Evolutionary conservation across 2,113 vertebrate genomes (phyloP), one percentile per base, ranked within the genome.

Genomic region (Scytalopus superciliaris): DNA sequence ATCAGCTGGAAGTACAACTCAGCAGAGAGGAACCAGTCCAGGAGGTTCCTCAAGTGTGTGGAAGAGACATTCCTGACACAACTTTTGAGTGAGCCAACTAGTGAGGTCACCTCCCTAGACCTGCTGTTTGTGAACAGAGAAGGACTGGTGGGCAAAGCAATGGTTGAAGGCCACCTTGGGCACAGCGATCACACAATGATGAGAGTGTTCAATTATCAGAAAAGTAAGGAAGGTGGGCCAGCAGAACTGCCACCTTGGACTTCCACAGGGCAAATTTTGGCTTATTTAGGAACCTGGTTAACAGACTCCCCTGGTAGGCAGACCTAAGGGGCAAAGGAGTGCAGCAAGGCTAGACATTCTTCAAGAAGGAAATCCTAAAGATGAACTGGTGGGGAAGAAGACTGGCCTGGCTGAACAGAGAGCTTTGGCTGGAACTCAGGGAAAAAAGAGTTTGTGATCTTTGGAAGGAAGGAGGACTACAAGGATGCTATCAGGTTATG

Each of bases 121-220:
- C 15, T 28, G 22, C 2, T 42, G 25, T 31, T 33, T 68, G 40
- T 37, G 47, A 86, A 37, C 27, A 74, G 60, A 49, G 33, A 22
- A 66, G 27, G 31, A 49, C 10, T 18, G 8, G 35, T 22, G 9
- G 25, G 24, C n/a, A 17, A 73, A 31, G 24, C 0, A 0, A 22
- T 7, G 14, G 7, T 1, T 57, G 33, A 23, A 30, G 9, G 17
- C 7, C 44, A 31, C 60, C 67, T 40, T 73, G 59, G 21, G 30
- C 39, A 64, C 9, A 40, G 45, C 6, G 14, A 79, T 53, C 24
- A 67, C 25, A 45, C 66, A 66, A 59, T 23, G 6, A n/a, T 52
- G 10, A 42, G 10, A 49, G 10, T 11, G 66, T 52, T 40, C 25
- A 52, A 30, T 22, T 31, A 33, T 79, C 45, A 78, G 59, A 59